A percentile compares a stretch with the other conserved stretches of the same genome.
These are phyloP conservation scores for Phyllotreta cruciferae DNA, from an alignment of 2,888 invertebrate species.

Conservation along the genomic window DNA sequence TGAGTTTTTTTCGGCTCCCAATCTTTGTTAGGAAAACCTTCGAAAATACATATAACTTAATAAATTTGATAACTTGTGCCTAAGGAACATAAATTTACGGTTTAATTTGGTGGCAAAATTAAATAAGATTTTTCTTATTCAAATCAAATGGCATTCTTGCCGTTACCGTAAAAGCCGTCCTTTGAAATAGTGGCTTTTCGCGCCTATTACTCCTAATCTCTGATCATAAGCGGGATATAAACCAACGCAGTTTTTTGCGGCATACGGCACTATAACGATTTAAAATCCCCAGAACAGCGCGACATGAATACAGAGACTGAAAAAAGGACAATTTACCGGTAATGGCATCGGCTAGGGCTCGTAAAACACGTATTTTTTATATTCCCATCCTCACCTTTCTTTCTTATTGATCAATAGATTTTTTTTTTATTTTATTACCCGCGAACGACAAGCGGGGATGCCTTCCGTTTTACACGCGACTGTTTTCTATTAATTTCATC, in stretches of 20 bases:
- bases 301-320: conserved; percentile 49
- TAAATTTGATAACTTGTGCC: too few species aligned
- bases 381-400: conserved; percentile 17
- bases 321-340: conserved; percentile 51
- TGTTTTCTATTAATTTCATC: conserved; percentile 8
- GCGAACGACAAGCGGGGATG: too few species aligned
- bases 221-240: conserved; percentile 44
- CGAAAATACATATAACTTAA: too few species aligned
- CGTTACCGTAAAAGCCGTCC: conserved; percentile 31
- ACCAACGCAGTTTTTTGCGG: conserved; percentile 39
- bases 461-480: too few species aligned
- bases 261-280: conserved; percentile 49
- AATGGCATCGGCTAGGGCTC: conserved; percentile 15
- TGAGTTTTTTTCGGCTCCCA: too few species aligned
- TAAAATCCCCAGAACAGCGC: conserved; percentile 50
- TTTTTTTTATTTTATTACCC: conserved; percentile 12
- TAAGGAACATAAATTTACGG: neutral
- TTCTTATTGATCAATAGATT: conserved; percentile 20
- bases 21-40: too few species aligned
- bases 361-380: conserved; percentile 25
- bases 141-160: conserved; percentile 9
- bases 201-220: conserved; percentile 45
- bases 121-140: conserved; percentile 9
- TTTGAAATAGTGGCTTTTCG: conserved; percentile 43
- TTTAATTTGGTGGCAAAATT: neutral